Evolutionary conservation across 2,888 invertebrate species (phyloP).

Genomic region (Platycnemis pennipes): DNA sequence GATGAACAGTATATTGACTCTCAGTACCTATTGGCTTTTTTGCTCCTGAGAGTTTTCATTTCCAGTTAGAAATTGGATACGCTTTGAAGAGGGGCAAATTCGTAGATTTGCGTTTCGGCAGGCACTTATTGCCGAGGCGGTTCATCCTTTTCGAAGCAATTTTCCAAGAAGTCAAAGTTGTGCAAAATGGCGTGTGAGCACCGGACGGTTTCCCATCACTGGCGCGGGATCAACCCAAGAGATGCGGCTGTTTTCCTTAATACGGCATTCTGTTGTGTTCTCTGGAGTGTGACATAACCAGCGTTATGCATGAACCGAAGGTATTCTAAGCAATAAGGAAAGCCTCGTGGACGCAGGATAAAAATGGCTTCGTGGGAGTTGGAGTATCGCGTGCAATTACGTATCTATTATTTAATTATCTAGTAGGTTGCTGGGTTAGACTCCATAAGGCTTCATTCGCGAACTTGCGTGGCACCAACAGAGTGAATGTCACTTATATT

Average conservation of each 20-base stretch:
- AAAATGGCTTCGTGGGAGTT: not conserved
- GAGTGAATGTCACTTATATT: not conserved
- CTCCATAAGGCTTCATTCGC: not conserved
- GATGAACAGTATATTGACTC: no score
- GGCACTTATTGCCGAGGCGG: no score
- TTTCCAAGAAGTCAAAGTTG: not conserved
- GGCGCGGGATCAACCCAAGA: not conserved
- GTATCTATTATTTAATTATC: no score
- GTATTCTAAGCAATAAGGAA: not conserved
- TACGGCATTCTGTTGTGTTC: not conserved
- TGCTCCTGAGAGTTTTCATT: no score
- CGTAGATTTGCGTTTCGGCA: no score
- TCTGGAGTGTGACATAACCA: not conserved
- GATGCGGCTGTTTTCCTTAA: not conserved
- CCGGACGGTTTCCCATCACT: not conserved
- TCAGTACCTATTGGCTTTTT: no score
- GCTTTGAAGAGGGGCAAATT: no score
- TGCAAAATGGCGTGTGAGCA: not conserved
- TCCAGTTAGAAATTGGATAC: no score
- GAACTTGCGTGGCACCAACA: not conserved
- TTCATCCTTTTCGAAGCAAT: not conserved
- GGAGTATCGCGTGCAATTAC: not conserved
- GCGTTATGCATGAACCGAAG: not conserved
- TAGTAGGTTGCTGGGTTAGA: not conserved
- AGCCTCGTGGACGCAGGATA: not conserved